Base-by-base conservation (phyloP, 2,888 invertebrate species). In the Thera britannica region DNA sequence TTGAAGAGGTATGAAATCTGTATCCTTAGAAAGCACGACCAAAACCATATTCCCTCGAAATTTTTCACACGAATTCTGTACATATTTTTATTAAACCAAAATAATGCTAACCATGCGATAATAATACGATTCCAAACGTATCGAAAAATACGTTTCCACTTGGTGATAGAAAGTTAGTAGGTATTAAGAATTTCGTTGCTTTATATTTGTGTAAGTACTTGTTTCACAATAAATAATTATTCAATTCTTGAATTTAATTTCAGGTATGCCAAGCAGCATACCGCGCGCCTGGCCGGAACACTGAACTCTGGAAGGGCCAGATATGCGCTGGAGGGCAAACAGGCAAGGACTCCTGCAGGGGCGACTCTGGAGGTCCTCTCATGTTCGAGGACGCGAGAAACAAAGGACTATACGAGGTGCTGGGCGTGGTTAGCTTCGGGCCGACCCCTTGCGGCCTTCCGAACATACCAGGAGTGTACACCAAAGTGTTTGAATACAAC, bases 281-380 rank as follows among this genome's bases (percentile, higher is more conserved):
- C 74, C 73, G 41, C 23, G 58, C 58, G 0, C 74, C 71, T 0
- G 73, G 74, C 8, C 73, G 77, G 11, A 71, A 61, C 3, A 66
- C 79, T 0, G 65, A 67, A 0, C 68, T 86, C 4, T 81, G 82
- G 79, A 69, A 76, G 0, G 79, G 80, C 2, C 89, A 89, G 71
- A 69, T 96, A 0, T 96, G 96, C 79, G 95, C 95, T 0, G 95
- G 96, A 0, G 96, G 95, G 0, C 83, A 85, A 54, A 79, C 77
- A 9, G 94, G 93, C 3, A 90, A 90, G 75, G 95, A 95, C 79
- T 94, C 95, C 0, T 96, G 96, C 78, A 83, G 89, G 44, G 95
- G 96, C 0, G 96, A 96, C 75, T 95, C 95, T 48, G 96, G 96
- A 0, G 96, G 96, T 0, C 95, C 96, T 0, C 87, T 96, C 12